Evolutionary conservation across 1,140 invertebrate genomes (phyloP).

Genomic region (Neuroterus valhalla): DNA sequence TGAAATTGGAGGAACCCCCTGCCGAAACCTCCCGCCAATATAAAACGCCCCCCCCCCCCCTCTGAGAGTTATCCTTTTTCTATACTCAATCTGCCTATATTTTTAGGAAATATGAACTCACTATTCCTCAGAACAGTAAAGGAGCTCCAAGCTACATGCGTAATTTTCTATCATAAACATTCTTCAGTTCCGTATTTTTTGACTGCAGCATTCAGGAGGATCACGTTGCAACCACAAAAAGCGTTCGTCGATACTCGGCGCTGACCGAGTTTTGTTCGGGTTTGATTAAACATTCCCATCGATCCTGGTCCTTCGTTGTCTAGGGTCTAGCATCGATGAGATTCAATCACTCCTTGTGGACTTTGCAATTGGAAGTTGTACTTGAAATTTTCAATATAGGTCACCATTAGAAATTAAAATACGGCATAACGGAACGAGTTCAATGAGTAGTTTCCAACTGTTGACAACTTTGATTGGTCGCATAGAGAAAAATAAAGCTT

Average conservation of each 20-base stretch:
- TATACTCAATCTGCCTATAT: not conserved
- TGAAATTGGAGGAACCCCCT: no score
- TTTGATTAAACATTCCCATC: conserved; percentile 53
- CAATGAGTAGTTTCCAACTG: not conserved
- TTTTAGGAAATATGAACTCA: not conserved
- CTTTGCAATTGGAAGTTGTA: conserved; percentile 28
- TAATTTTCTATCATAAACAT: not conserved
- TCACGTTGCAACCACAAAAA: conserved; percentile 19
- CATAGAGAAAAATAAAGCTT: not conserved
- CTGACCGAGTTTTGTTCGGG: conserved; percentile 43
- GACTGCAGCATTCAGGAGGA: not conserved
- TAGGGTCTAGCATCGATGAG: conserved; percentile 35
- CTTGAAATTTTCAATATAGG: conserved; percentile 44
- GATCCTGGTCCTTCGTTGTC: conserved; percentile 41
- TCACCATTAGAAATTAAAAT: no score
- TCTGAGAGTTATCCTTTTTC: not conserved
- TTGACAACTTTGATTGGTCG: not conserved
- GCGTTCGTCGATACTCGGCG: conserved; percentile 32
- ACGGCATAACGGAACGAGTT: not conserved
- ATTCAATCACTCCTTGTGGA: conserved; percentile 47
- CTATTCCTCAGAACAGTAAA: not conserved
- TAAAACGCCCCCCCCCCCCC: no score
- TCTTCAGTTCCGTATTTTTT: conserved; percentile 3
- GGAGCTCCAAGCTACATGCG: not conserved
- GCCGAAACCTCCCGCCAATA: no score